A percentile compares a stretch with the other conserved stretches of the same genome.
These are phyloP conservation scores for Pollenia griseotomentosa DNA, from an alignment of 2,888 invertebrate species.

Conservation along the genomic window DNA sequence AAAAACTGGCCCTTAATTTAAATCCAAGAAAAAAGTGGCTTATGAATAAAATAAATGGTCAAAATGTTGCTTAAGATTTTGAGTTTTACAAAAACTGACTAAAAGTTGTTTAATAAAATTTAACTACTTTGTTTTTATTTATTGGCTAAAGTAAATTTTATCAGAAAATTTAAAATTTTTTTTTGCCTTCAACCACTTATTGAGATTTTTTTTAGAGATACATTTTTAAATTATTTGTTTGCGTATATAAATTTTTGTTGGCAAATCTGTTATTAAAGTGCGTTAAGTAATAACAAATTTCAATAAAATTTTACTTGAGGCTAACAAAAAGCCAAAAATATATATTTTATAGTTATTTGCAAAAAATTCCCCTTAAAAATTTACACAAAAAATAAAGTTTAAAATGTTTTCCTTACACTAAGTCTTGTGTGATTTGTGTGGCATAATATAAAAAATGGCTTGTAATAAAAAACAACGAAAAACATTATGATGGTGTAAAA, in stretches of 20 bases:
- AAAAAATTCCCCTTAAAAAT: neutral
- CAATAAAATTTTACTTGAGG: constrained; percentile 17
- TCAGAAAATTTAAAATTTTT: neutral
- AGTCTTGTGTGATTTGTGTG: constrained; percentile 4
- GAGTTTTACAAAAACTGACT: neutral
- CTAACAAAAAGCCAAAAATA: neutral
- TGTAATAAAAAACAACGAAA: neutral
- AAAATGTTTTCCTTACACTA: neutral
- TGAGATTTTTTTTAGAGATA: constrained; percentile 18
- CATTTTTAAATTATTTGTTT: neutral
- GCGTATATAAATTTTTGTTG: constrained; percentile 4
- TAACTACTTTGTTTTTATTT: constrained; percentile 6
- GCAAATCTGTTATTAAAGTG: constrained; percentile 26
- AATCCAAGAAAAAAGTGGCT: too few relatives aligned
- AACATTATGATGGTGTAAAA: constrained; percentile 8
- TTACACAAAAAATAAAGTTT: constrained; percentile 17
- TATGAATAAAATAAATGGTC: neutral
- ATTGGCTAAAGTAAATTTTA: neutral
- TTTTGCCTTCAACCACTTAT: neutral
- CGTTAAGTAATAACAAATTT: constrained; percentile 13
- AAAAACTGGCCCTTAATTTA: too few relatives aligned
- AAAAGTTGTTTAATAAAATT: constrained; percentile 23
- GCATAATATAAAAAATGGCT: constrained; percentile 19
- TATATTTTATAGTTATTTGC: neutral
- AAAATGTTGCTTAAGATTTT: constrained; percentile 5